Base-by-base conservation (phyloP, 2,888 invertebrate genomes). In the Anthrax anthrax region DNA sequence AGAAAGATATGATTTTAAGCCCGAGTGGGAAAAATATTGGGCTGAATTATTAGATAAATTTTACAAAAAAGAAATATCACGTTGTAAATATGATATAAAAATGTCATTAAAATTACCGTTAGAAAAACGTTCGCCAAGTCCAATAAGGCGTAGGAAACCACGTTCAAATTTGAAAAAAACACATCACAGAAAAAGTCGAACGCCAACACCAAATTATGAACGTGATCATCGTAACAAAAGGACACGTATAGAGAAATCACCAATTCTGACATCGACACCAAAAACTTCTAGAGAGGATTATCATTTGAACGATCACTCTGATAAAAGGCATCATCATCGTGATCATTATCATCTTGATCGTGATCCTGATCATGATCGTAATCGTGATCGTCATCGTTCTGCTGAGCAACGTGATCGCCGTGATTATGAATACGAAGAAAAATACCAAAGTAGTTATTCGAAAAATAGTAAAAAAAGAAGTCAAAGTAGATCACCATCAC, bases 1-100 rank as follows among this genome's bases (percentile, higher is more conserved):
- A 18, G 46, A 47, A 36, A 42, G 39, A 38, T 49, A 51, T 44
- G 47, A 51, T 42, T 49, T 49, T 46, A 51, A 49, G 34, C 45
- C 47, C 34, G 51, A 51, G 40, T 51, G 51, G 51, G 46, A 46
- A 37, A 42, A 39, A 12, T 47, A 46, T 42, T 51, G 51, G 51
- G 38, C 39, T 16, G 45, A 39, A 34, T 40, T 43, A 42, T 44
- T 51, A 36, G 23, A 44, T 34, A 46, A 47, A 37, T 46, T 44
- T 3, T 45, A 49, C 32, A 43, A 48, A 32, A 49, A 39, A 18
- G 51, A 51, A 27, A 40, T 49, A 19, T 43, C 43, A 23, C 44
- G 38, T 17, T 39, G 46, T 37, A 49, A 51, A 44, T 49, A 44
- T 44, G 47, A 44, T 13, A 49, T 47, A 14, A 49, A 49, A 40